phyloP scores from a whole-genome alignment of 2,888 invertebrate genomes.

The Bombylius discolor region DNA sequence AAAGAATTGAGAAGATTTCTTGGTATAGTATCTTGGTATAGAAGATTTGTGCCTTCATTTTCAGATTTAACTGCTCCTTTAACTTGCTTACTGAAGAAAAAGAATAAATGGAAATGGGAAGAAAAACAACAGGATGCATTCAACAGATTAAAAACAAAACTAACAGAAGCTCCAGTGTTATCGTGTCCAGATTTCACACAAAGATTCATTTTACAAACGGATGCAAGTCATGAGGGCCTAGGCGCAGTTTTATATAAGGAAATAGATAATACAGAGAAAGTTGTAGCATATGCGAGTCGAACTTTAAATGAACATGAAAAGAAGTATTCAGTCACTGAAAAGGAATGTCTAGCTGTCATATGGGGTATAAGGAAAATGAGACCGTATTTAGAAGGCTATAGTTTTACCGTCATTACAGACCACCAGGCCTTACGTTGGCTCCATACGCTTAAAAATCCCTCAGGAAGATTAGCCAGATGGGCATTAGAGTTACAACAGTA shows the following conservation, averaged over 20 bases:
- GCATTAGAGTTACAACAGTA: neutral
- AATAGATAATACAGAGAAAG: constrained; percentile 9
- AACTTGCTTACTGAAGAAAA: neutral
- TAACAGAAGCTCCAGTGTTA: neutral
- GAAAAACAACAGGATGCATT: neutral
- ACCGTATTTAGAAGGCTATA: neutral
- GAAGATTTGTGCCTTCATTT: constrained; percentile 1
- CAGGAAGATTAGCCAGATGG: neutral
- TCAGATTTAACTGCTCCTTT: neutral
- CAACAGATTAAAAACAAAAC: neutral
- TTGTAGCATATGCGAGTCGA: constrained; percentile 9
- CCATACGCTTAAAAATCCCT: neutral
- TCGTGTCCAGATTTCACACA: neutral
- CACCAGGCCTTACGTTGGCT: neutral
- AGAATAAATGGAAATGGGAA: neutral
- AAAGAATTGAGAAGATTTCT: no score
- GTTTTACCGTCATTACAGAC: neutral
- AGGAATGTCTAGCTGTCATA: neutral
- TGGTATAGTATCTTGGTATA: neutral
- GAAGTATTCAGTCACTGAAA: neutral
- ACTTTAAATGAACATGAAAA: neutral
- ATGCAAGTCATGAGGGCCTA: no score
- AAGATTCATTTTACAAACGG: neutral
- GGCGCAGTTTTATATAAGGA: no score
- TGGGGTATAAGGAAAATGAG: neutral